These are phyloP conservation scores for Sminthopsis crassicaudata DNA, from an alignment of 2,113 vertebrate species.

Conservation along the genomic window DNA sequence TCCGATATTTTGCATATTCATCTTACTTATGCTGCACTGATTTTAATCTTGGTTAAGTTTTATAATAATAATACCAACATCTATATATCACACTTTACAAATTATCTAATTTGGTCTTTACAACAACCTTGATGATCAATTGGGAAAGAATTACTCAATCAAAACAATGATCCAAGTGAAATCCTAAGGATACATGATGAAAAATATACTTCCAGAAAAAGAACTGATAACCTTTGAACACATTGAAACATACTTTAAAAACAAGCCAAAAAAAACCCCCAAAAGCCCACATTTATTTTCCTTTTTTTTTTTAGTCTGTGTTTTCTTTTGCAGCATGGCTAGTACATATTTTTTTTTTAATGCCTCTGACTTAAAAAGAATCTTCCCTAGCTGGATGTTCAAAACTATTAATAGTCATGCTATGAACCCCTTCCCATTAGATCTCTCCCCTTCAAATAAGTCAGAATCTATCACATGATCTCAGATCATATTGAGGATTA, in stretches of 20 bases:
- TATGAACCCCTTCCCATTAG: background rate
- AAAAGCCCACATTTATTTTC: too few species aligned
- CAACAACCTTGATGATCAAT: background rate
- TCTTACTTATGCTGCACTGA: background rate
- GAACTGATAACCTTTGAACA: too few species aligned
- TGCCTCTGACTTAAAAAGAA: background rate
- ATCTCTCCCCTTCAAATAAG: background rate
- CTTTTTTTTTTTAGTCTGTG: background rate
- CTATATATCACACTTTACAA: background rate
- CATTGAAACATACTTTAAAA: too few species aligned
- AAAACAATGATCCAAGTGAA: background rate
- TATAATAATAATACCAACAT: background rate
- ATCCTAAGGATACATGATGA: background rate
- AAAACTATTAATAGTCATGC: background rate
- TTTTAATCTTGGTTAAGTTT: background rate
- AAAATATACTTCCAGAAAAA: background rate
- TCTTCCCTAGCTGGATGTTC: background rate
- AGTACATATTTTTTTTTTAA: background rate
- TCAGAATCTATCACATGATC: background rate
- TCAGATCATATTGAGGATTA: too few species aligned
- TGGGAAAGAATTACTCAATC: background rate
- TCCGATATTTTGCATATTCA: background rate
- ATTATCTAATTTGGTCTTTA: background rate
- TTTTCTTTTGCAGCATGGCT: background rate
- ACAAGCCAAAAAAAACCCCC: too few species aligned